Base-by-base conservation (phyloP, 2,113 vertebrate genomes). In the Castor canadensis region DNA sequence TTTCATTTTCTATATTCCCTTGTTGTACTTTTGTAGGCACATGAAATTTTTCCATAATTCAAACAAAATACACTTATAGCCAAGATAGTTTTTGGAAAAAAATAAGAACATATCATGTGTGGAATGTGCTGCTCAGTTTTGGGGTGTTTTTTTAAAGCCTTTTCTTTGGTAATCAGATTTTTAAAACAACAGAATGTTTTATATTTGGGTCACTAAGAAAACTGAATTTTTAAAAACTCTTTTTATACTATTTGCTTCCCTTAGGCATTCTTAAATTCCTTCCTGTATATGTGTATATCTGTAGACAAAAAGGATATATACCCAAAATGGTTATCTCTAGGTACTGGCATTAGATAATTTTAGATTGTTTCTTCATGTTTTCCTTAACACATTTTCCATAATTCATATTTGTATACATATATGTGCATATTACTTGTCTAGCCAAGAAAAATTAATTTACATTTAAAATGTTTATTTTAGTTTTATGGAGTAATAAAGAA, bases 331-430 rank as follows among this genome's bases (percentile, higher is more conserved):
- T 91, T 91, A 15, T 72, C n/a, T 87, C 73, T 84, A 35, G 54
- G 22, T 95, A 20, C 32, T 91, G 13, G 47, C 4, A 47, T 45
- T 91, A 30, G 24, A 8, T 80, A 47, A 43, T 80, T 96, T 93
- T 94, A 76, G 79, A 47, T 91, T 81, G 66, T 85, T 97, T 93
- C n/a, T 43, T 92, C 32, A 89, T 93, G 35, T 5, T 86, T 96
- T 66, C 80, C 56, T 58, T 89, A 56, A 86, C 20, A 93, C 26
- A 76, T 92, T 93, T 93, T 58, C 45, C 26, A 32, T 95, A 91
- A 54, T 84, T 17, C 67, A 1, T 87, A 72, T 89, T n/a, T n/a
- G n/a, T n/a, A n/a, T n/a, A n/a, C n/a, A n/a, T n/a, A n/a, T n/a
- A n/a, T n/a, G n/a, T n/a, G n/a, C n/a, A 3, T 89, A 58, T 82